These are phyloP conservation scores for Petrolisthes manimaculis DNA, from an alignment of 2,888 invertebrate species.

Conservation along the genomic window DNA sequence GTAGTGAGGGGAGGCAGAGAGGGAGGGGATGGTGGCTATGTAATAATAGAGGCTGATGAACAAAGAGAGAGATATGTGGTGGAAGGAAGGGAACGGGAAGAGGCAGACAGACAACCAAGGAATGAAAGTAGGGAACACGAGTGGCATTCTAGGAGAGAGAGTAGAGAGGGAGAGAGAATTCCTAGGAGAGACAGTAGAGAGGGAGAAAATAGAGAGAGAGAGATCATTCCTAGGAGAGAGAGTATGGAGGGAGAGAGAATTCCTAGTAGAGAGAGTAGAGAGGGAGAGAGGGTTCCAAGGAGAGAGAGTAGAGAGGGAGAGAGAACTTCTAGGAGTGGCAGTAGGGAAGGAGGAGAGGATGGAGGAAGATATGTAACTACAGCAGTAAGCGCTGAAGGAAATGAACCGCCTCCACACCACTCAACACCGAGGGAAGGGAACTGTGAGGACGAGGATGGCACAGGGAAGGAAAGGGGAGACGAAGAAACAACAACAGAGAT, in stretches of 20 bases:
- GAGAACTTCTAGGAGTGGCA: no score
- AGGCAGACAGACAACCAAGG: not conserved
- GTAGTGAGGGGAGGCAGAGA: slow-evolving; percentile 1
- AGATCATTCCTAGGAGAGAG: not conserved
- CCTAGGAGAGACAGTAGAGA: not conserved
- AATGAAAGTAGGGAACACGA: not conserved
- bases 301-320: not conserved
- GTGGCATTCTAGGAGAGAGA: not conserved
- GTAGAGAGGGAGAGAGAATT: not conserved
- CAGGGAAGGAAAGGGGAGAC: not conserved
- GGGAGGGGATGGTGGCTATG: not conserved
- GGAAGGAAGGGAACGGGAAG: not conserved
- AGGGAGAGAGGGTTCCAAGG: not conserved
- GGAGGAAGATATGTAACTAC: not conserved
- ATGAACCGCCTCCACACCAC: no score
- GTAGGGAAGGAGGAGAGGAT: not conserved
- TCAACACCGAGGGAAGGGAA: no score
- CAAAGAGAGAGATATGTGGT: not conserved
- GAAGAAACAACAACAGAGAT: not conserved
- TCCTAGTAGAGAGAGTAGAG: not conserved
- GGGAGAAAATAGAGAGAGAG: not conserved
- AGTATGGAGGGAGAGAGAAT: not conserved
- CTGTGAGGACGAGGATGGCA: not conserved
- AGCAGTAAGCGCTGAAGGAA: not conserved
- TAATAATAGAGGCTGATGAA: not conserved